A percentile compares a stretch with the other conserved stretches of the same genome.
Conservation (phyloP, 2,888 invertebrate genomes). For the Anaspis maculata region DNA sequence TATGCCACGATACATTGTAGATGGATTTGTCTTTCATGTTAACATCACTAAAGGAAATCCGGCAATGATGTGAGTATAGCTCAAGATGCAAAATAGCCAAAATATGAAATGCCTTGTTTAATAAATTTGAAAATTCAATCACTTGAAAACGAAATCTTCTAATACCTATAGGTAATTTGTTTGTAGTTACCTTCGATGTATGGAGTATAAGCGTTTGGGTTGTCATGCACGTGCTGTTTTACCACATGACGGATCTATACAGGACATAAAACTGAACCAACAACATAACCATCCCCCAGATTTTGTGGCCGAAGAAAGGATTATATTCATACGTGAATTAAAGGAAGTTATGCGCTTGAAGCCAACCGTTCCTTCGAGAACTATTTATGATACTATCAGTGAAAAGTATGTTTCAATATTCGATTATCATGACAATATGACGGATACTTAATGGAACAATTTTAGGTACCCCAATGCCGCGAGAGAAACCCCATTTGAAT, state of each 20-base stretch:
- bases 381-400: slow-evolving; percentile 32
- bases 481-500: slow-evolving; percentile 32
- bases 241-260: slow-evolving; percentile 34
- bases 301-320: slow-evolving; percentile 37
- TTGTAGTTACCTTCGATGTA: slow-evolving; percentile 35
- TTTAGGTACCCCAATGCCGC: slow-evolving; percentile 38
- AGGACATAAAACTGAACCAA: slow-evolving; percentile 37
- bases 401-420: slow-evolving; percentile 28
- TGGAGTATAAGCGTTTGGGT: slow-evolving; percentile 38
- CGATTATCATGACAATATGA: neutral
- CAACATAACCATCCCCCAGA: slow-evolving; percentile 39
- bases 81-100: no score
- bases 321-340: slow-evolving; percentile 35
- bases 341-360: slow-evolving; percentile 33
- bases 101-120: slow-evolving; percentile 2
- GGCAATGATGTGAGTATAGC: slow-evolving; percentile 35
- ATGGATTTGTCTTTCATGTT: slow-evolving; percentile 40
- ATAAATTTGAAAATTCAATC: no score
- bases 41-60: slow-evolving; percentile 39
- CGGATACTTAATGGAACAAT: no score
- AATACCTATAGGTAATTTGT: neutral
- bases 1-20: slow-evolving; percentile 39
- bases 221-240: slow-evolving; percentile 38
- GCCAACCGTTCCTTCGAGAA: slow-evolving; percentile 26
- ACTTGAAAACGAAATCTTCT: neutral